Evolutionary conservation across 2,888 invertebrate species (phyloP).

Genomic region (Lasius platythorax): DNA sequence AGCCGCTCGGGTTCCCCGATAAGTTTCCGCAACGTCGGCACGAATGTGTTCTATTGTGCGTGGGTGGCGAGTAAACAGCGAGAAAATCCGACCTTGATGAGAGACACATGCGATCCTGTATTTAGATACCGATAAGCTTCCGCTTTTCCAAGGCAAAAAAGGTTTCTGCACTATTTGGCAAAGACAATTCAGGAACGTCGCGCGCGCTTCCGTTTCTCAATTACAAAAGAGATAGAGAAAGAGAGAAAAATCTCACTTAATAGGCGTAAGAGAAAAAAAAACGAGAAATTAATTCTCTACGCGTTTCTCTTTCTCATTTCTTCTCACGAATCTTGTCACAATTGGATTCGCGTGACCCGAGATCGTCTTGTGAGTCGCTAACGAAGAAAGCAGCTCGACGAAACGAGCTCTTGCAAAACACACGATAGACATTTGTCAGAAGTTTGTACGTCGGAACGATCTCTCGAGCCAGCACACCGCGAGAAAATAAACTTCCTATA

Average conservation of each 20-base stretch:
- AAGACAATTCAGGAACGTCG: slow-evolving; percentile 52
- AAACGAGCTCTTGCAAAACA: slow-evolving; percentile 6
- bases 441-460: slow-evolving; percentile 34
- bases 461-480: background rate
- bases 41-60: slow-evolving; percentile 25
- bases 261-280: background rate
- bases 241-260: background rate
- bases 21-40: slow-evolving; percentile 17
- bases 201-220: slow-evolving; percentile 22
- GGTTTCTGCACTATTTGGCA: slow-evolving; percentile 33
- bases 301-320: slow-evolving; percentile 3
- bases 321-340: slow-evolving; percentile 5
- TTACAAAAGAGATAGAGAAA: slow-evolving; percentile 5
- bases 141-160: slow-evolving; percentile 23
- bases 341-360: slow-evolving; percentile 36
- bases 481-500: slow-evolving; percentile 37
- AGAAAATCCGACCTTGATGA: slow-evolving; percentile 54
- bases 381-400: slow-evolving; percentile 15
- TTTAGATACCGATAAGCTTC: slow-evolving; percentile 46
- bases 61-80: slow-evolving; percentile 31
- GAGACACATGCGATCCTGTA: slow-evolving; percentile 51
- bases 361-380: slow-evolving; percentile 9
- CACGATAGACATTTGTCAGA: slow-evolving; percentile 43
- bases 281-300: slow-evolving; percentile 1
- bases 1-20: background rate